Conservation (phyloP, 2,797 vertebrate species). For the Antennarius maculatus region DNA sequence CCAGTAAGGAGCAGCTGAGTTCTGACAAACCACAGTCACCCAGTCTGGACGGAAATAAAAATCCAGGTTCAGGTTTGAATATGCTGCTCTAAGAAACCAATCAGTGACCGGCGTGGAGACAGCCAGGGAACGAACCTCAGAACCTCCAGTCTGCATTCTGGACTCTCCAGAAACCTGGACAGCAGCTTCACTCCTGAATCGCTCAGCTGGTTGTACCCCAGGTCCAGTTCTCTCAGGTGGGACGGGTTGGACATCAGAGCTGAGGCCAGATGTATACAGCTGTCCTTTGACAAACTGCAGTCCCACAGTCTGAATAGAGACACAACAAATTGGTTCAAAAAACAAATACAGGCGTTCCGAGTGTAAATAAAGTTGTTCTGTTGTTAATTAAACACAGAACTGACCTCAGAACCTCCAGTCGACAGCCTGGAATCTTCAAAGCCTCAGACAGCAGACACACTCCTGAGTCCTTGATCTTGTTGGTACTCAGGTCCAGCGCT, state of each 20-base stretch:
- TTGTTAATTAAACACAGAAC: no score
- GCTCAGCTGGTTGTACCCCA: not conserved
- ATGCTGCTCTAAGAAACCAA: no score
- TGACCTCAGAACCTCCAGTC: not conserved
- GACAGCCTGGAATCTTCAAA: not conserved
- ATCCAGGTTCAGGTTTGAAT: no score
- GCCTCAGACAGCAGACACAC: not conserved
- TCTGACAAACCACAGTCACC: not conserved
- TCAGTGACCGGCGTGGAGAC: no score
- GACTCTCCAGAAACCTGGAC: not conserved
- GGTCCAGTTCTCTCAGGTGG: not conserved
- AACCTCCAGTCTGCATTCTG: slow-evolving; percentile 9
- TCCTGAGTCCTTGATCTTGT: not conserved
- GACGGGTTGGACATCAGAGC: not conserved
- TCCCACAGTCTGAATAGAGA: not conserved
- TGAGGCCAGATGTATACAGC: not conserved
- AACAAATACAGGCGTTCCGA: no score
- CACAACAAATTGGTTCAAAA: no score
- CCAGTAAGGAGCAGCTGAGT: not conserved
- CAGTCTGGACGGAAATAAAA: not conserved
- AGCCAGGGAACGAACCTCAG: not conserved
- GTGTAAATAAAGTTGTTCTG: not conserved
- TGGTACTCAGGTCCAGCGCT: not conserved
- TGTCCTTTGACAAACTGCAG: not conserved
- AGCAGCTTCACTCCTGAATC: not conserved